Base-by-base conservation (phyloP, 2,113 vertebrate genomes). In the Ageneiosus marmoratus region DNA sequence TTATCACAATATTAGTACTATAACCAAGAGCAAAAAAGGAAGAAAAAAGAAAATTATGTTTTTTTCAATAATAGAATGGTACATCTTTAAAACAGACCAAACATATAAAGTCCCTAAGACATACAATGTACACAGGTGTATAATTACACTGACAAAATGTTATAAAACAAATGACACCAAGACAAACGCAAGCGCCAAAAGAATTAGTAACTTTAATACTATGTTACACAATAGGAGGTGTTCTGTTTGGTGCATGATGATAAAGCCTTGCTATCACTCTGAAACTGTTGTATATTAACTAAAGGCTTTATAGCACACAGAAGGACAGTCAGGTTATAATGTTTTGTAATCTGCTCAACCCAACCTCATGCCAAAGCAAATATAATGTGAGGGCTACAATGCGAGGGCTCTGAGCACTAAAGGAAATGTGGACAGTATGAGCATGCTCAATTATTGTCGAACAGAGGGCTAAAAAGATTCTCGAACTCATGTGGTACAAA, bases 1-100 rank as follows among this genome's bases (percentile, higher is more conserved):
- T 93, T 87, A 88, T 84, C 86, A 83, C 81, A 80, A 85, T 78
- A 92, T 95, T 96, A 96, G 91, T 93, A 96, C 97, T 98, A 94
- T 20, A 95, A 94, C 88, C 83, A 90, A 83, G 84, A 70, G 58
- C 83, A 85, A 44, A 34, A 15, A 77, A 58, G 69, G 72, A 86
- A 84, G 60, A 77, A 22, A 67, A 72, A 83, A 89, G 93, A 88
- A 88, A 87, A 89, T 73, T 86, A 75, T 85, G 86, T 24, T 79
- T 63, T 63, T 60, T 27, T 27, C 0, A 27, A 41, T 69, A 27
- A 32, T 27, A 70, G 3, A 60, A 32, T n/a, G 1, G 0, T 50
- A 65, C 6, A 67, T 7, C 10, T 9, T 65, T 32, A 44, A 10
- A 27, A 74, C 44, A 50, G 9, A 58, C 5, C 11, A 58, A 24